Evolutionary conservation across 2,113 vertebrate species (phyloP), one percentile per base, ranked within the genome.

Genomic region (Dasyornis broadbenti): DNA sequence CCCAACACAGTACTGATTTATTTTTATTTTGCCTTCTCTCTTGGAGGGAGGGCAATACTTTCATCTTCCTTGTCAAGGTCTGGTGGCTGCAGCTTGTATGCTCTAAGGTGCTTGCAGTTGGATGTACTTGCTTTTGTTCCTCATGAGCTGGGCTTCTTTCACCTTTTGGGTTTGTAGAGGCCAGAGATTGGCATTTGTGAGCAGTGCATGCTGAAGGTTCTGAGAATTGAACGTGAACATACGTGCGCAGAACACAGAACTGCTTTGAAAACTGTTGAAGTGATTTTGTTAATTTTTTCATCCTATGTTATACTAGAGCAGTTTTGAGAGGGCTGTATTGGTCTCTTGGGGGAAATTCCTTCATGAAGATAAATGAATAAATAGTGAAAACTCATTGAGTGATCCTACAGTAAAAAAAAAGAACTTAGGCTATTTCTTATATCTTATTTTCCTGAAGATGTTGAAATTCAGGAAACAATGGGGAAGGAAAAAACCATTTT

Each of bases 231-330:
- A 50, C 2, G 4, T 0, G 5, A 16, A 40, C 85, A 16, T 15
- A 66, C 0, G 3, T 57, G 31, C 37, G 70, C 71, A 88, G 82
- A 82, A 85, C 3, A 2, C 21, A 21, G 37, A 65, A 90, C 66
- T 82, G 28, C 63, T 90, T 71, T 68, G 70, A 84, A 91, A 91
- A 66, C 47, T 37, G 42, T 87, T 59, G 68, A 85, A 92, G 8
- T 42, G 21, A 65, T 68, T 80, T 94, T 79, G 63, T 81, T 94
- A 92, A 76, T 91, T 92, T 96, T 90, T 87, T 88, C 75, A 66
- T 69, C 57, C 61, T 76, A 39, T 57, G 27, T 93, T 88, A 30
- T 53, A 49, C 31, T 61, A 30, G 31, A 95, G 35, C 66, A 90
- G 59, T 39, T 80, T 85, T 82, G 59, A 90, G 75, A 90, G 16